Evolutionary conservation across 2,797 vertebrate species (phyloP), one percentile per base, ranked within the genome.

Genomic region (Oreochromis grahami): DNA sequence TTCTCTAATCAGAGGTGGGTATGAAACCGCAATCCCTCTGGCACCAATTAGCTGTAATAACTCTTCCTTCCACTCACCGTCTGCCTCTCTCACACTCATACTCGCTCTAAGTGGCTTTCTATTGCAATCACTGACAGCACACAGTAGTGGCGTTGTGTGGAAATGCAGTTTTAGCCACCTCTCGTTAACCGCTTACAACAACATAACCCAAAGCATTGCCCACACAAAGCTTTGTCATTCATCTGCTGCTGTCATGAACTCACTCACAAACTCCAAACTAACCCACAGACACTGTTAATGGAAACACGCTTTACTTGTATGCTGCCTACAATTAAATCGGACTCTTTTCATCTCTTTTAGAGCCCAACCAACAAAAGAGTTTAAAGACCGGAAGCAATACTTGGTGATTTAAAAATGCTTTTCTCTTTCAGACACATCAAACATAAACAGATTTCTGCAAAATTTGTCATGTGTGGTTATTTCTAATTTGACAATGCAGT

Each of bases 61-160:
- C 56, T 78, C 51, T 56, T 72, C 55, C 45, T 56, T 72, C 60
- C 41, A 52, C 76, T 76, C 81, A 45, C 60, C 15, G 7, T 85
- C 65, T 79, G 77, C 56, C 55, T 76, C 80, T 56, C 55, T 84
- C 80, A 58, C 63, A 51, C 43, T 55, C 45, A 45, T 43, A 32
- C 51, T 83, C 68, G 4, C 79, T 92, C 55, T 85, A 52, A 84
- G 79, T 36, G 48, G 53, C 80, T 79, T 81, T 51, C 53, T 68
- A 38, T 89, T 86, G 88, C 81, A 88, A 78, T 89, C 77, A 88
- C 83, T 82, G 68, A 91, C 80, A 82, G 55, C 10, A 70, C 38
- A 45, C 65, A 70, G 36, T 17, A 26, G 5, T 26, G 63, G 56
- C 32, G 80, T 65, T 51, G 55, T 78, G 80, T 21, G 5, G 21